Evolutionary conservation across 2,888 invertebrate genomes (phyloP).

Genomic region (Eristalinus sepulchralis): DNA sequence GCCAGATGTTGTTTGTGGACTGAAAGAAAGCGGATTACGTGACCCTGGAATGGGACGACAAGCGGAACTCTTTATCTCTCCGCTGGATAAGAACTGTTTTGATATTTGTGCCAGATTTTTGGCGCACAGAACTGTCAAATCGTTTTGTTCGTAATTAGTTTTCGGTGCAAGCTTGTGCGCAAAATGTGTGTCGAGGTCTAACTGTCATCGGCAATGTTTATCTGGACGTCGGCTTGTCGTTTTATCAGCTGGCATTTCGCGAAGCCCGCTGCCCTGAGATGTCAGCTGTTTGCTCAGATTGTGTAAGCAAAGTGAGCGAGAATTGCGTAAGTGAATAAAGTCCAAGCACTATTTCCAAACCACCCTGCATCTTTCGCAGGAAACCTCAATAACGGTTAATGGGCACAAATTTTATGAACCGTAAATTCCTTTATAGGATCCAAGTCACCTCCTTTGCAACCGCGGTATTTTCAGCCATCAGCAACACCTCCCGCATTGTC

Average conservation of each 20-base stretch:
- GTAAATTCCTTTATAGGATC: background rate
- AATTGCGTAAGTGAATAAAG: too few relatives aligned
- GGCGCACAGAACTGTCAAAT: background rate
- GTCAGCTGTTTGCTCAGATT: background rate
- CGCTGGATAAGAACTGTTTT: background rate
- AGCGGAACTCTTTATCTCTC: background rate
- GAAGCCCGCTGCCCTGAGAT: background rate
- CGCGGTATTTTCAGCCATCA: constrained; percentile 14
- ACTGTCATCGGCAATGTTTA: background rate
- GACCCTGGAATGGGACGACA: background rate
- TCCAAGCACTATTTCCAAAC: too few relatives aligned
- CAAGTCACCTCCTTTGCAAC: background rate
- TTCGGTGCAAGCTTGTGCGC: background rate
- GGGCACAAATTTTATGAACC: too few relatives aligned
- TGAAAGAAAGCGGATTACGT: too few relatives aligned
- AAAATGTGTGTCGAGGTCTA: background rate
- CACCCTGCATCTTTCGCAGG: too few relatives aligned
- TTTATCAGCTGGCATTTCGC: background rate
- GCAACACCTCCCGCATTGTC: constrained; percentile 16
- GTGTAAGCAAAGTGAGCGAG: background rate
- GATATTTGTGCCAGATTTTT: background rate
- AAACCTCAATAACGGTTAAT: too few relatives aligned
- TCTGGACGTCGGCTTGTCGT: background rate
- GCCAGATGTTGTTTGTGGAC: background rate
- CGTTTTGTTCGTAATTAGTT: background rate